These are phyloP conservation scores for Erebia palarica DNA, from an alignment of 2,888 invertebrate species.

Conservation along the genomic window DNA sequence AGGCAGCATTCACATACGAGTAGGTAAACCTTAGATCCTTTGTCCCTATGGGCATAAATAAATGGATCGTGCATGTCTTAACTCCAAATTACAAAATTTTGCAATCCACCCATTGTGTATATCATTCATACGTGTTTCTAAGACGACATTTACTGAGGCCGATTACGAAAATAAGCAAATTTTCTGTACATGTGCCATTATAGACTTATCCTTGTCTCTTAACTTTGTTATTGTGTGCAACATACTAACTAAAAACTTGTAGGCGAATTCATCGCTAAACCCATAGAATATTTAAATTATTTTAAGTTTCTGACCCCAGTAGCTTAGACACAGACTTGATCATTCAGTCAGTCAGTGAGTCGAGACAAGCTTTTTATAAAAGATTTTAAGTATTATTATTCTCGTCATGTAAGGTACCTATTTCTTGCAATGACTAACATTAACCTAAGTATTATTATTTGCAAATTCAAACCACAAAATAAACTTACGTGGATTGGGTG, in stretches of 20 bases:
- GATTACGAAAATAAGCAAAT: constrained; percentile 57
- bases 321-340: no score
- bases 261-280: not conserved
- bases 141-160: constrained; percentile 43
- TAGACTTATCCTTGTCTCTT: constrained; percentile 27
- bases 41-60: constrained; percentile 59
- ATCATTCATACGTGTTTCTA: constrained; percentile 36
- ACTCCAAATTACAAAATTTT: constrained; percentile 51
- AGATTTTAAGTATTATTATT: no score
- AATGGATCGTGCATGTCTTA: constrained; percentile 57
- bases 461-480: no score
- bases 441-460: no score
- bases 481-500: no score
- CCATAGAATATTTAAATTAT: not conserved
- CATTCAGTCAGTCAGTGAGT: no score
- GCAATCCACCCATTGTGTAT: constrained; percentile 65
- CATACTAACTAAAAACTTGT: constrained; percentile 1
- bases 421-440: no score
- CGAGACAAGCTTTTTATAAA: no score
- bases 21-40: constrained; percentile 44
- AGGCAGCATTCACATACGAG: not conserved
- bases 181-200: constrained; percentile 44
- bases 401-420: no score
- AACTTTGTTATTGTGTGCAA: constrained; percentile 19
- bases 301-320: not conserved